phyloP scores from a whole-genome alignment of 2,113 vertebrate species.

The Romanogobio albipinnatus region DNA sequence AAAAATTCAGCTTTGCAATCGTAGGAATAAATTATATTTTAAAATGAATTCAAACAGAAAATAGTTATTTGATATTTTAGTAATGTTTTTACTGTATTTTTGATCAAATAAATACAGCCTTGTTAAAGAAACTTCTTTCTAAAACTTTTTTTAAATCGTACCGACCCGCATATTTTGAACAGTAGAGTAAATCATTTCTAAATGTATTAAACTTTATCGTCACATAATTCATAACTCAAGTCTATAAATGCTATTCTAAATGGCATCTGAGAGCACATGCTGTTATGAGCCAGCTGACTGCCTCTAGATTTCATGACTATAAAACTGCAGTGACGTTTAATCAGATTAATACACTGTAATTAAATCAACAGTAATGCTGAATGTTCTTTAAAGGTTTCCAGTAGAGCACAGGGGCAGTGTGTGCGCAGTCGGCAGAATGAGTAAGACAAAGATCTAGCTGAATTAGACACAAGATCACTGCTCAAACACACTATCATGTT shows the following conservation, averaged over 20 bases:
- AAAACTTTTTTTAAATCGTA: neutral
- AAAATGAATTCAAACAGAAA: too few species aligned
- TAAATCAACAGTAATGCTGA: constrained; percentile 23
- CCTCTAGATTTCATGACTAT: neutral
- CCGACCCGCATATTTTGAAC: too few species aligned
- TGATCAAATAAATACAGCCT: neutral
- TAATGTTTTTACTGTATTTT: neutral
- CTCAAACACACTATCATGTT: constrained; percentile 41
- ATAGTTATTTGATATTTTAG: neutral
- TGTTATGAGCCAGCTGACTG: constrained; percentile 8
- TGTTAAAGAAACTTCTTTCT: neutral
- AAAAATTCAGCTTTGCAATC: too few species aligned
- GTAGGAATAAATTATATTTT: too few species aligned
- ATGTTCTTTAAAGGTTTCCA: constrained; percentile 8
- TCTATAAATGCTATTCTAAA: neutral
- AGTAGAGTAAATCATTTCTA: neutral
- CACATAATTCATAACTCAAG: neutral
- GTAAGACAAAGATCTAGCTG: constrained; percentile 21
- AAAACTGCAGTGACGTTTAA: constrained; percentile 10
- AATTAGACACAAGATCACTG: constrained; percentile 33
- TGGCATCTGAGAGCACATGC: neutral
- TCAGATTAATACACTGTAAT: constrained; percentile 9
- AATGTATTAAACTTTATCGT: neutral
- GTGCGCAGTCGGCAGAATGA: neutral
- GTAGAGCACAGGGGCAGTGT: neutral